Percentiles rank a stretch among this genome's conserved stretches.
These are phyloP conservation scores for Melanerpes formicivorus DNA, from an alignment of 2,113 vertebrate genomes.

Conservation along the genomic window DNA sequence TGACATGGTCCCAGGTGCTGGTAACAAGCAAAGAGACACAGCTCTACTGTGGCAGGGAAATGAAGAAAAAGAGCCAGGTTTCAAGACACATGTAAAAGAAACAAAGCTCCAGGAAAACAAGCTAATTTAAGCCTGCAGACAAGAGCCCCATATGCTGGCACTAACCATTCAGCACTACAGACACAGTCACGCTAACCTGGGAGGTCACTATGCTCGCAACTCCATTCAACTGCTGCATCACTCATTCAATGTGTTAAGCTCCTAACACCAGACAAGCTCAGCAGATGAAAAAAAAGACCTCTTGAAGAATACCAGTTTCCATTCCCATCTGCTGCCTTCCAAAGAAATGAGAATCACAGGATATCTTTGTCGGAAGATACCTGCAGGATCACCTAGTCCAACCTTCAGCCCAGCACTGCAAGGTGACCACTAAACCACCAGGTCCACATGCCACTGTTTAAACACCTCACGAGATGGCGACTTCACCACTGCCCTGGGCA, in stretches of 20 bases:
- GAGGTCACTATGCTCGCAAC: not conserved
- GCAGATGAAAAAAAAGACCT: not conserved
- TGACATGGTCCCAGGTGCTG: fast-evolving
- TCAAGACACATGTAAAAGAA: not conserved
- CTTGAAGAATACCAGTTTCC: not conserved
- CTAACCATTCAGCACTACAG: not conserved
- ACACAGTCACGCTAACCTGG: not conserved
- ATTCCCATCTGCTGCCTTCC: not conserved
- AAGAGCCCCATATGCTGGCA: fast-evolving
- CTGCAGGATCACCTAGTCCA: too few species aligned
- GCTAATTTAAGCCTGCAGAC: not conserved
- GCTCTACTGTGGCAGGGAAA: not conserved
- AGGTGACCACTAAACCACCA: too few species aligned
- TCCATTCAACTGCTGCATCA: not conserved
- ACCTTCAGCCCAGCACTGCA: too few species aligned
- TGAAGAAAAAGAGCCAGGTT: not conserved
- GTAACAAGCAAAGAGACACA: not conserved
- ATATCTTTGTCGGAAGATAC: too few species aligned
- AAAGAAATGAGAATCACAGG: not conserved
- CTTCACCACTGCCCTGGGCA: too few species aligned
- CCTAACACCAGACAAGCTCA: not conserved
- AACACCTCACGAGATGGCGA: too few species aligned
- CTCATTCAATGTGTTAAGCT: not conserved
- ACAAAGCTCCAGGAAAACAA: not conserved
- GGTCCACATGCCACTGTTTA: too few species aligned